These are phyloP conservation scores for Pteropus alecto DNA, from an alignment of 2,113 vertebrate genomes.

Conservation along the genomic window DNA sequence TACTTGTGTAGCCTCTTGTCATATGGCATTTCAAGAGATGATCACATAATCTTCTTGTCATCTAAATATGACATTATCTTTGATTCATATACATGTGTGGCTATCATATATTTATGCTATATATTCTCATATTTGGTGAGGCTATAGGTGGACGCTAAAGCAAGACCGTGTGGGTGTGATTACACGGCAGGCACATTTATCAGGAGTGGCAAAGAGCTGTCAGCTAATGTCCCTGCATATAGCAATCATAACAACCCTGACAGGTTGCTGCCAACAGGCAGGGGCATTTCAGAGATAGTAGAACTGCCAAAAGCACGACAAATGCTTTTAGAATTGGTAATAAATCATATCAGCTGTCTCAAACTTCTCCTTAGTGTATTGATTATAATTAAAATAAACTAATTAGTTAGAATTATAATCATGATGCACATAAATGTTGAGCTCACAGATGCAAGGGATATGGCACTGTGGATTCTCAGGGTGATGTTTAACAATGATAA, in stretches of 20 bases:
- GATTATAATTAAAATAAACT: conserved; percentile 78
- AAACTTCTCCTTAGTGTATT: conserved; percentile 62
- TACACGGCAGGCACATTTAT: conserved; percentile 6
- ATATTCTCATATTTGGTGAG: conserved; percentile 32
- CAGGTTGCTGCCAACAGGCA: conserved; percentile 73
- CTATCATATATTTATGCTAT: not conserved
- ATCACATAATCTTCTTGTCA: not conserved
- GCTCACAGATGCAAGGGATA: not conserved
- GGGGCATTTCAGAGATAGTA: conserved; percentile 45
- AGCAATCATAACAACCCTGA: conserved; percentile 61
- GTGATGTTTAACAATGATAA: not conserved
- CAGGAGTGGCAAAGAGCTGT: conserved; percentile 38
- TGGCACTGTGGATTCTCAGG: not conserved
- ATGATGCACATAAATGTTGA: conserved; percentile 24
- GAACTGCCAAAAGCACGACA: conserved; percentile 66
- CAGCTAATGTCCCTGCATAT: conserved; percentile 53
- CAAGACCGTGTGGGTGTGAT: not conserved
- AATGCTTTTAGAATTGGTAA: conserved; percentile 66
- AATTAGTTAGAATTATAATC: conserved; percentile 71
- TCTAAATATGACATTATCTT: not conserved
- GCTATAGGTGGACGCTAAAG: conserved; percentile 9
- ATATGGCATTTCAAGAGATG: not conserved
- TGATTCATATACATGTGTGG: not conserved
- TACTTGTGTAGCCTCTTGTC: not conserved
- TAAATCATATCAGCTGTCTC: conserved; percentile 73